Conservation (phyloP, 1,140 invertebrate genomes). For the Riptortus pedestris region DNA sequence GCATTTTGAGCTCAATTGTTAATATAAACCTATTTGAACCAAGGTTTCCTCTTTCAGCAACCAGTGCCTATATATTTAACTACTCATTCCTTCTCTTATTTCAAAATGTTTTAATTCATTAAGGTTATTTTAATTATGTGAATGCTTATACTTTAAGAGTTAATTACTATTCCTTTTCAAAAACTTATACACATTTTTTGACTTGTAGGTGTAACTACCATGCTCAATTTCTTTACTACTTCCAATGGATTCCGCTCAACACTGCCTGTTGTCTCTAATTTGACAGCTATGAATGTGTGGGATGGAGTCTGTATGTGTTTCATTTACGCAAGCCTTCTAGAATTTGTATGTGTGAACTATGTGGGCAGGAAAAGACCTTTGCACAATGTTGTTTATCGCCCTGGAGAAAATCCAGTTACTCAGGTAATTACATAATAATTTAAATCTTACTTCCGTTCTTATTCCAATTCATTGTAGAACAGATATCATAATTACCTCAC, state of each 20-base stretch:
- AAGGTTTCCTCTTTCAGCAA: too few relatives aligned
- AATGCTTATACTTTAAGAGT: too few relatives aligned
- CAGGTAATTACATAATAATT: constrained; percentile 71
- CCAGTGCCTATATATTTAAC: too few relatives aligned
- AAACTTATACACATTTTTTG: too few relatives aligned
- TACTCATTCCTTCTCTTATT: too few relatives aligned
- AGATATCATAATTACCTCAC: not conserved
- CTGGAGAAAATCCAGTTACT: constrained; percentile 79
- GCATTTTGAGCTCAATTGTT: too few relatives aligned
- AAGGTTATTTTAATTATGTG: too few relatives aligned
- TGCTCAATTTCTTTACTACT: constrained; percentile 96
- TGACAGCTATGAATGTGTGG: constrained; percentile 93
- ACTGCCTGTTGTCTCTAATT: constrained; percentile 81
- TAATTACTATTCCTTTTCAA: too few relatives aligned
- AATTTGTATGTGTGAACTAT: constrained; percentile 91
- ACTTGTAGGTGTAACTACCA: constrained; percentile 91
- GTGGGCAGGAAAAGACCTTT: constrained; percentile 79
- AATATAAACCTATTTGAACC: too few relatives aligned
- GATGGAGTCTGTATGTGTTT: constrained; percentile 94
- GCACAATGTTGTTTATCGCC: constrained; percentile 77
- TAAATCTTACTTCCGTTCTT: not conserved
- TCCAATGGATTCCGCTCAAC: constrained; percentile 80
- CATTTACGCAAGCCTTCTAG: constrained; percentile 84
- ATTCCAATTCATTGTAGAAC: not conserved
- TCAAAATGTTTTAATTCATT: too few relatives aligned